phyloP scores from a whole-genome alignment of 2,113 vertebrate species.

The Clarias macrocephalus region DNA sequence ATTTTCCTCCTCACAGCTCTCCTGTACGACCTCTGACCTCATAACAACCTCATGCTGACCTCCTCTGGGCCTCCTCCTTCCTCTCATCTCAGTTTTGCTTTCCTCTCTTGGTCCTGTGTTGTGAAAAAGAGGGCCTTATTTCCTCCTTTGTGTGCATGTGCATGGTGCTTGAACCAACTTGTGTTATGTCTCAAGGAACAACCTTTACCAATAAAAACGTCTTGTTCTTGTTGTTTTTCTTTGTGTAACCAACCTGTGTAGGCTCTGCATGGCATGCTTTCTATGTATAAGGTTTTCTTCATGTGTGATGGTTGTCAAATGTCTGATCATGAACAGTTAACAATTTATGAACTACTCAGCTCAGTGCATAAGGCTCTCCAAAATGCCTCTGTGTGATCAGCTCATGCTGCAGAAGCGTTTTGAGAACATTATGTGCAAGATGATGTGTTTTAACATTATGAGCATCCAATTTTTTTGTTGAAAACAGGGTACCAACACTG shows the following conservation, averaged over 20 bases:
- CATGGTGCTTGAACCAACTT: constrained; percentile 64
- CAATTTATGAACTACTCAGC: constrained; percentile 49
- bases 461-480: constrained; percentile 36
- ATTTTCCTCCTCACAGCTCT: constrained; percentile 76
- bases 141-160: constrained; percentile 60
- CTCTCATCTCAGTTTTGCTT: constrained; percentile 67
- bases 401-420: constrained; percentile 41
- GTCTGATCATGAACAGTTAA: constrained; percentile 52
- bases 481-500: constrained; percentile 14
- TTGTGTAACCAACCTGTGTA: constrained; percentile 47
- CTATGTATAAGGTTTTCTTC: constrained; percentile 55
- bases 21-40: constrained; percentile 86
- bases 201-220: constrained; percentile 21
- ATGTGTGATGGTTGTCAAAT: constrained; percentile 56
- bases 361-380: constrained; percentile 34
- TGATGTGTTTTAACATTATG: constrained; percentile 32
- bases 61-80: constrained; percentile 75
- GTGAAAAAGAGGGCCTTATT: neutral
- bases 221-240: constrained; percentile 14
- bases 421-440: constrained; percentile 41
- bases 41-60: constrained; percentile 81
- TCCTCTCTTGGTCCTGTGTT: constrained; percentile 36
- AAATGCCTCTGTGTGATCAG: constrained; percentile 23
- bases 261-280: constrained; percentile 73
- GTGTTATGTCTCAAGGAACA: constrained; percentile 41